Percentiles rank a stretch among this genome's conserved stretches.
phyloP scores from a whole-genome alignment of 2,113 vertebrate genomes.

The Myotis lucifugus region DNA sequence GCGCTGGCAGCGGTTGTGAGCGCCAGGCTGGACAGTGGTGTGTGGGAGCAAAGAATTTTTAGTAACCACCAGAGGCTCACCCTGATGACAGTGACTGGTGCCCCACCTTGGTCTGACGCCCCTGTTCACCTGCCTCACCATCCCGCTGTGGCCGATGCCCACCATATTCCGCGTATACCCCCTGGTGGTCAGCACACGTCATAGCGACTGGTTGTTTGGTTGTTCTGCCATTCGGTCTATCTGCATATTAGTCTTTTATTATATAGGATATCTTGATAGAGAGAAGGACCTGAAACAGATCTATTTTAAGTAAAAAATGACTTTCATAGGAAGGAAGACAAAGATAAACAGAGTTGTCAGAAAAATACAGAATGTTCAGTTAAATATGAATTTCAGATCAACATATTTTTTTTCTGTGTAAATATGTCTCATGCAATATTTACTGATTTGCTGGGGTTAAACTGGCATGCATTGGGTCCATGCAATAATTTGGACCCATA shows the following conservation, averaged over 20 bases:
- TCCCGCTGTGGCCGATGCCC: no score
- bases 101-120: no score
- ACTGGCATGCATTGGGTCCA: background rate
- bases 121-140: no score
- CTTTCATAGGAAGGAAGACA: background rate
- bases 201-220: no score
- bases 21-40: rapidly evolving
- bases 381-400: conserved; percentile 19
- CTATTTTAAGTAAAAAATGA: conserved; percentile 37
- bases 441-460: background rate
- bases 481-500: background rate
- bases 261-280: background rate
- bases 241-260: no score
- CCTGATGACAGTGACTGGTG: no score
- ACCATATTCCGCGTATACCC: no score
- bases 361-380: background rate
- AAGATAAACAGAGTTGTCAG: background rate
- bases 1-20: no score
- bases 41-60: no score
- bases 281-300: background rate
- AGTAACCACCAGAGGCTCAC: no score
- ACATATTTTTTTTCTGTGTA: background rate
- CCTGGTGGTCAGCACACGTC: no score
- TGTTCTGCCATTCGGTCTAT: no score
- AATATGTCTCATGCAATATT: background rate